A percentile compares a stretch with the other conserved stretches of the same genome.
These are phyloP conservation scores for Dryobates pubescens DNA, from an alignment of 2,797 vertebrate species.

Conservation along the genomic window DNA sequence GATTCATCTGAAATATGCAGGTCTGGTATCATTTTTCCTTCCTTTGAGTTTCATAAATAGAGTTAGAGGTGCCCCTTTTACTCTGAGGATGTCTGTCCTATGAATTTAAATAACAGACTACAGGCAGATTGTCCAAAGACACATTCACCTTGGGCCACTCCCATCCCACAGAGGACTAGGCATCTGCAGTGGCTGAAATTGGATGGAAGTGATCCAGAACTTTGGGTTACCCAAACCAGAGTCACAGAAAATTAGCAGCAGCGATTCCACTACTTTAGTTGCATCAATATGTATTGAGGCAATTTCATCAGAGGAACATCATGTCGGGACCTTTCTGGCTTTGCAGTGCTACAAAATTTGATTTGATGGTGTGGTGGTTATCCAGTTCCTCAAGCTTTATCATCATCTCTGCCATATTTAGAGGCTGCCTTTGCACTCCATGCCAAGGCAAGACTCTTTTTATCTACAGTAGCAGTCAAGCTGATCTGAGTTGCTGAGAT, in stretches of 20 bases:
- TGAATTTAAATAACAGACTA: conserved; percentile 31
- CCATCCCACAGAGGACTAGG: background rate
- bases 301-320: background rate
- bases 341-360: background rate
- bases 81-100: background rate
- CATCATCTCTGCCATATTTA: background rate
- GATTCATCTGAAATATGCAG: background rate
- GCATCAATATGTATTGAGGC: accelerated
- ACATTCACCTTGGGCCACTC: conserved; percentile 39
- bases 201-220: conserved; percentile 41
- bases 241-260: background rate
- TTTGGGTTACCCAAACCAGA: background rate
- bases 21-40: background rate
- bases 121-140: conserved; percentile 1
- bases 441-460: background rate
- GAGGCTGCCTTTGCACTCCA: background rate
- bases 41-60: background rate
- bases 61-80: conserved; percentile 32
- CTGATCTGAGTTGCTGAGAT: background rate
- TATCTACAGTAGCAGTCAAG: background rate
- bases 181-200: conserved; percentile 26
- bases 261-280: accelerated
- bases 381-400: background rate
- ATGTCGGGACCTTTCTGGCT: background rate
- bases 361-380: background rate